Evolutionary conservation across 2,888 invertebrate genomes (phyloP).

Genomic region (Tenthredo notha): DNA sequence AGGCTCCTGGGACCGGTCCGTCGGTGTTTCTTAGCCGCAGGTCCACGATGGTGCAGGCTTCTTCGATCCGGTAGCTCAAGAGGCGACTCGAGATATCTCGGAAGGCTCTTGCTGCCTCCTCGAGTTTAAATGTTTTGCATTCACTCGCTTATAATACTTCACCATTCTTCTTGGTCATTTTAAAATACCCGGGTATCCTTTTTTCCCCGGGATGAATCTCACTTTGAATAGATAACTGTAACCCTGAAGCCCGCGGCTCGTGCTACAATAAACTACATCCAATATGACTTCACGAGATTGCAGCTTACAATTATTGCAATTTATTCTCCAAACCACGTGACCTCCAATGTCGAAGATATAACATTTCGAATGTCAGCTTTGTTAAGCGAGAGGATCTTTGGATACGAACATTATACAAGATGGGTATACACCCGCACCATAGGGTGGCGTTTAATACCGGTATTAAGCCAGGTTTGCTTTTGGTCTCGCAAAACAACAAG

Average conservation of each 20-base stretch:
- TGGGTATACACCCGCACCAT: neutral
- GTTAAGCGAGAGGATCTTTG: neutral
- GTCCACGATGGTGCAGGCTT: constrained; percentile 52
- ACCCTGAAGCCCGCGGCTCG: neutral
- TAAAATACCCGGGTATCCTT: constrained; percentile 18
- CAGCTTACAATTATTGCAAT: neutral
- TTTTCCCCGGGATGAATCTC: constrained; percentile 29
- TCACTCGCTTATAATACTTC: constrained; percentile 34
- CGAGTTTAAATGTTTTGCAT: constrained; percentile 47
- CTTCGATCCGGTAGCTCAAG: constrained; percentile 50
- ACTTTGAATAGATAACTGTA: neutral
- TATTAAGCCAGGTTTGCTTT: constrained; percentile 46
- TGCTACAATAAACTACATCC: neutral
- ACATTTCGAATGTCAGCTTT: neutral
- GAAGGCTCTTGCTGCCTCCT: constrained; percentile 33
- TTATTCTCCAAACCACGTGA: neutral
- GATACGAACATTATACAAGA: constrained; percentile 7
- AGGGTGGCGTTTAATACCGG: constrained; percentile 44
- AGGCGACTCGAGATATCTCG: constrained; percentile 43
- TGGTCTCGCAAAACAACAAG: constrained; percentile 38
- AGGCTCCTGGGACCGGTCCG: constrained; percentile 24
- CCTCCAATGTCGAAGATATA: neutral
- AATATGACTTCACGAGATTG: neutral
- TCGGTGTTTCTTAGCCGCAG: constrained; percentile 34
- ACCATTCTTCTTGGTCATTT: constrained; percentile 31